Evolutionary conservation across 2,888 invertebrate genomes (phyloP).

Genomic region (Nipponacmea schrenckii): DNA sequence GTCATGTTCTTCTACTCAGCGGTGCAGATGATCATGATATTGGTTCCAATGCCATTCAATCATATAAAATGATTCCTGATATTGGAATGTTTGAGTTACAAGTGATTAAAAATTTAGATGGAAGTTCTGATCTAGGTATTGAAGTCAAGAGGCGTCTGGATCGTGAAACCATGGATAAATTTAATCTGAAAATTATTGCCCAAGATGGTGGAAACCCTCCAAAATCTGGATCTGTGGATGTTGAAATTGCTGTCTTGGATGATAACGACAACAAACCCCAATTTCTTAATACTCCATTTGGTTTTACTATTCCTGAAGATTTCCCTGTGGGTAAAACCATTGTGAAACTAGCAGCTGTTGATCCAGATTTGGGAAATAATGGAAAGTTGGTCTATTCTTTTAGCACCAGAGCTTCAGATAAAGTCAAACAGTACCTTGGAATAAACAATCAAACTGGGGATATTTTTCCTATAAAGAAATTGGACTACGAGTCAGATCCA

Average conservation of each 20-base stretch:
- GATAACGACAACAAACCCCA: constrained; percentile 54
- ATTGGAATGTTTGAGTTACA: constrained; percentile 50
- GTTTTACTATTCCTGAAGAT: constrained; percentile 49
- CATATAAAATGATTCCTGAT: constrained; percentile 44
- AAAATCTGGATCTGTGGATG: constrained; percentile 46
- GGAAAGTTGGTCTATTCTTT: constrained; percentile 70
- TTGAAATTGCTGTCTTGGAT: constrained; percentile 57
- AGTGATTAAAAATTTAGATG: constrained; percentile 42
- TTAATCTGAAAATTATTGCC: constrained; percentile 52
- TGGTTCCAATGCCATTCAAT: constrained; percentile 48
- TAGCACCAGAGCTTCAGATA: constrained; percentile 41
- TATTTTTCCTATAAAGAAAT: constrained; percentile 80
- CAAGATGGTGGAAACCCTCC: constrained; percentile 54
- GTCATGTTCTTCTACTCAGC: constrained; percentile 42
- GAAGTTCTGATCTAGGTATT: constrained; percentile 49
- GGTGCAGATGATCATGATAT: constrained; percentile 52
- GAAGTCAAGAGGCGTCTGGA: constrained; percentile 52
- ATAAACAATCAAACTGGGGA: constrained; percentile 89
- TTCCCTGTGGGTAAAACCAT: constrained; percentile 40
- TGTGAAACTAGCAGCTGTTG: constrained; percentile 78
- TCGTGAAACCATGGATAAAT: constrained; percentile 50
- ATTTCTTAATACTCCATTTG: constrained; percentile 45
- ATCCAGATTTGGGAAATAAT: constrained; percentile 86
- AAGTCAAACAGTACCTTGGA: constrained; percentile 45
- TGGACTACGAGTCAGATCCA: constrained; percentile 85